Evolutionary conservation across 2,888 invertebrate species (phyloP), one percentile per base, ranked within the genome.

Genomic region (Cantharis rustica): DNA sequence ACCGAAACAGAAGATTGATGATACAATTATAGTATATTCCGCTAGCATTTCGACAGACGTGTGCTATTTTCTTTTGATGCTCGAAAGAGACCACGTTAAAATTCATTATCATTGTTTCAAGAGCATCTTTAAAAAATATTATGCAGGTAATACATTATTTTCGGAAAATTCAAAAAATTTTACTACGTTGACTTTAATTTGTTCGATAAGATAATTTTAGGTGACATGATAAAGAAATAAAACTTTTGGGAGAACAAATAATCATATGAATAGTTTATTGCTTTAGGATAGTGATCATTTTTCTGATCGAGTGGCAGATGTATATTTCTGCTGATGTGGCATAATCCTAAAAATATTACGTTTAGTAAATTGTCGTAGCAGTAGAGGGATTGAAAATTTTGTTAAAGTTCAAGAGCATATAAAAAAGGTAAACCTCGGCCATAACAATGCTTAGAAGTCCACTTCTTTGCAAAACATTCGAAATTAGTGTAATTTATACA

Each of bases 281-380:
- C 72, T 71, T 72, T 63, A 64, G 72, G 75, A 69, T 63, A 68
- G 69, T 20, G 69, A 69, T 69, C 75, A 72, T 75, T 27, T 64
- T 61, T 75, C 68, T 68, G 68, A 75, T 70, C 70, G 70, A 66
- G 27, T 68, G 69, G 63, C 72, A 69, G 68, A 75, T 72, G 72
- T 72, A 75, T 69, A 75, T 72, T 72, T 72, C 63, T 75, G 75
- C 75, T 75, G 75, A 75, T 72, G 69, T 63, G 64, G 72, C 75
- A 75, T 75, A 75, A 75, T 72, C 69, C 71, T 23, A 47, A 75
- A 26, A 16, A 64, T 75, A 75, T 75, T 72, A 68, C 68, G 68
- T 75, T 72, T 75, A 64, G 62, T 75, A 75, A 72, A 75, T 75
- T 61, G 70, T 61, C 47, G 16, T 70, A 69, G 63, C 69, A 69